Conservation (phyloP, 2,888 invertebrate species). For the Nymphalis polychloros region DNA sequence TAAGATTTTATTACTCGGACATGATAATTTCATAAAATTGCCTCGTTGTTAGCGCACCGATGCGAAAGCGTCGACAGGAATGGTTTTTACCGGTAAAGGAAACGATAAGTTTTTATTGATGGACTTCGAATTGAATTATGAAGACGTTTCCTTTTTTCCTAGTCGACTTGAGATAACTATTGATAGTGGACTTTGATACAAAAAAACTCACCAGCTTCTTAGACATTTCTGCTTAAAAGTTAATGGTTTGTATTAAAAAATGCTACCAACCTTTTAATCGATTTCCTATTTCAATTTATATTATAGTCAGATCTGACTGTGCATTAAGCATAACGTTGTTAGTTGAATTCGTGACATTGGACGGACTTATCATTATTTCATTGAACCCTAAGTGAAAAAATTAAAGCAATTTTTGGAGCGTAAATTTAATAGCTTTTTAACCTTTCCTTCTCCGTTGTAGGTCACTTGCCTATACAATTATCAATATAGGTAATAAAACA, state of each 20-base stretch:
- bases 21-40: slow-evolving; percentile 39
- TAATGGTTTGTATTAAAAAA: no score
- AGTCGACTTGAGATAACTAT: neutral
- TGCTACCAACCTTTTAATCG: no score
- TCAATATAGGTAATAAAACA: slow-evolving; percentile 10
- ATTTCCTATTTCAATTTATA: no score
- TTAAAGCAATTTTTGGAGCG: neutral
- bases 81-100: slow-evolving; percentile 26
- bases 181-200: neutral
- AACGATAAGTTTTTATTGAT: slow-evolving; percentile 20
- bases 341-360: no score
- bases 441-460: slow-evolving; percentile 15
- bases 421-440: slow-evolving; percentile 13
- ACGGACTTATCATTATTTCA: no score
- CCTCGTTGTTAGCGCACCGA: slow-evolving; percentile 25
- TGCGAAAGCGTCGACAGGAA: slow-evolving; percentile 29
- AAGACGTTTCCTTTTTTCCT: slow-evolving; percentile 1
- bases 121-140: slow-evolving; percentile 20
- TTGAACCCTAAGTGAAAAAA: neutral
- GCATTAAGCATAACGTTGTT: no score
- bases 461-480: slow-evolving; percentile 13
- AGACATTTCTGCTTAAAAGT: no score
- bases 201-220: no score
- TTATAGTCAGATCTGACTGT: no score
- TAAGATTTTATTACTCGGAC: slow-evolving; percentile 32